Percentiles rank a stretch among this genome's conserved stretches.
phyloP scores from a whole-genome alignment of 1,140 invertebrate genomes.

The Popillia japonica region DNA sequence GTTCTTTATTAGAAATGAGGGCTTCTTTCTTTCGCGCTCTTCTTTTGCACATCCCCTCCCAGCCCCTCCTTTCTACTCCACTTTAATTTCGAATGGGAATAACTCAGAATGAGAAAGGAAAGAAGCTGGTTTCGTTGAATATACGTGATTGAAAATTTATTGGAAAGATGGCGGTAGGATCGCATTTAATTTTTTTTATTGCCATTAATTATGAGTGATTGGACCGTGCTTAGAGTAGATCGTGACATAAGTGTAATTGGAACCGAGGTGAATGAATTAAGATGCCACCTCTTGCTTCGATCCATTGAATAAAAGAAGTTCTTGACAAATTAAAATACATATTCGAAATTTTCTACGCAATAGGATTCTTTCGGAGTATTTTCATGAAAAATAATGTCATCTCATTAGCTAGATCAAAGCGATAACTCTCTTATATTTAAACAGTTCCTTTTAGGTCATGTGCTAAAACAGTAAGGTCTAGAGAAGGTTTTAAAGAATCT shows the following conservation, averaged over 20 bases:
- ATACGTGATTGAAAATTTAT: constrained; percentile 33
- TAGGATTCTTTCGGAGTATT: too few relatives aligned
- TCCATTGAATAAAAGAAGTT: too few relatives aligned
- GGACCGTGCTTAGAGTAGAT: not conserved
- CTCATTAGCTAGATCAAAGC: too few relatives aligned
- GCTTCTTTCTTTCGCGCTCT: constrained; percentile 11
- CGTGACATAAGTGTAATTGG: constrained; percentile 30
- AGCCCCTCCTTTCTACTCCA: not conserved
- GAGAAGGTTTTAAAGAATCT: too few relatives aligned
- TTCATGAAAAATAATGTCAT: too few relatives aligned
- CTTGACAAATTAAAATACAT: too few relatives aligned
- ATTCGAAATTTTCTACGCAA: too few relatives aligned
- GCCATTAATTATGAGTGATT: constrained; percentile 13
- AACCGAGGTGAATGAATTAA: constrained; percentile 19
- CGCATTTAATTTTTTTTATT: constrained; percentile 25
- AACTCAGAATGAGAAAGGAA: not conserved
- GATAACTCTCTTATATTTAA: too few relatives aligned
- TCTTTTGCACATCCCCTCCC: not conserved
- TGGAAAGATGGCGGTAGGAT: not conserved
- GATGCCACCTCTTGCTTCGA: not conserved
- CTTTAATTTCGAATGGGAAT: constrained; percentile 21
- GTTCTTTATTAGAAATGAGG: constrained; percentile 41
- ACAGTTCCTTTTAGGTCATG: too few relatives aligned
- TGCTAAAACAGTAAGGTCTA: too few relatives aligned
- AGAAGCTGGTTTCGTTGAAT: not conserved